A percentile compares a stretch with the other conserved stretches of the same genome.
These are phyloP conservation scores for Alloscopus bannaensis DNA, from an alignment of 2,888 invertebrate species.

Conservation along the genomic window DNA sequence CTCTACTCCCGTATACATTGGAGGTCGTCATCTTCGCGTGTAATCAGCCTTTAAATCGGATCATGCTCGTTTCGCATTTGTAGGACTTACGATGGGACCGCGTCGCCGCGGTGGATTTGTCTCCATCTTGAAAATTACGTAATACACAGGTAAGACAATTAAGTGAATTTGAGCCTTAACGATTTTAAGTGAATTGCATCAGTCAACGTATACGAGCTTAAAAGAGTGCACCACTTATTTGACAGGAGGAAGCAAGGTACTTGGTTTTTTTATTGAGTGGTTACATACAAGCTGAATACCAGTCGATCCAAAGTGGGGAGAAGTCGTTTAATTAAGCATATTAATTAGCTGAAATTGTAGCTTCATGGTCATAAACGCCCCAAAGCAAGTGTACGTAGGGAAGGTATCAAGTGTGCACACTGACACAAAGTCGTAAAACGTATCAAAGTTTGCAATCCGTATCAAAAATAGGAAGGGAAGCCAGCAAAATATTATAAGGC, in stretches of 20 bases:
- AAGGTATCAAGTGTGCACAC: no score
- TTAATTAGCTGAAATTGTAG: constrained; percentile 9
- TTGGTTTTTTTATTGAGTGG: background rate
- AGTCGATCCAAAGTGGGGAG: background rate
- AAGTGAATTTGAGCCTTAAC: background rate
- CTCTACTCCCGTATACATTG: no score
- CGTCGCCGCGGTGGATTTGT: constrained; percentile 39
- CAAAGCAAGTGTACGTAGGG: background rate
- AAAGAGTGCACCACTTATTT: background rate
- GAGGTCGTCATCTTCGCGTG: background rate
- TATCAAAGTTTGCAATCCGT: no score
- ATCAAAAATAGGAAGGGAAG: no score
- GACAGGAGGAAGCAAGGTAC: constrained; percentile 16
- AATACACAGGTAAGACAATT: constrained; percentile 38
- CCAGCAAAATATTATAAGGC: no score
- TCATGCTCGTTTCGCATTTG: constrained; percentile 39
- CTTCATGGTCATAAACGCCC: constrained; percentile 17
- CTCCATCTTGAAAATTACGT: constrained; percentile 34
- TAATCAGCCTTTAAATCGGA: constrained; percentile 23
- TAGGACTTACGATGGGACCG: constrained; percentile 47
- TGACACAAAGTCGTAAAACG: no score
- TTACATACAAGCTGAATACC: background rate
- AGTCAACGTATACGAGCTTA: no score
- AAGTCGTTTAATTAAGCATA: constrained; percentile 14
- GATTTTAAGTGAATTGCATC: no score